A percentile compares a stretch with the other conserved stretches of the same genome.
Evolutionary conservation across 2,888 invertebrate genomes (phyloP).

Genomic region (Anaspis maculata): DNA sequence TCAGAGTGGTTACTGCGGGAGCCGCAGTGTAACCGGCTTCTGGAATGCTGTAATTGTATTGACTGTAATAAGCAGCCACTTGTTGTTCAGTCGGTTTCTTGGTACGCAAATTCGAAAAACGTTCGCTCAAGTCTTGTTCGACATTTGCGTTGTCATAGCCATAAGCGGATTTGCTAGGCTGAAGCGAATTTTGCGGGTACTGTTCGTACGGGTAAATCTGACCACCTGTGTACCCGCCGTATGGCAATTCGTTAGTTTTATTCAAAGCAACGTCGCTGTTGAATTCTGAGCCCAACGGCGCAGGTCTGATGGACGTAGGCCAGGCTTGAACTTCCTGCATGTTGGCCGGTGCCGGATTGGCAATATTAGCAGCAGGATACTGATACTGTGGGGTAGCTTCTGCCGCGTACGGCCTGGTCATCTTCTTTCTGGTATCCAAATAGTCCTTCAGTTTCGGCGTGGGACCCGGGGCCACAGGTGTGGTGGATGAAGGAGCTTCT

Average conservation of each 20-base stretch:
- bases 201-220: constrained; percentile 1
- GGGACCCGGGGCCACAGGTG: constrained; percentile 14
- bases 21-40: not conserved
- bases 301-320: constrained; percentile 58
- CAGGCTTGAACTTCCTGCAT: constrained; percentile 43
- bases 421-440: constrained; percentile 62
- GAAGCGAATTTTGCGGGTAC: constrained; percentile 1
- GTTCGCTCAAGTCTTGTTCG: constrained; percentile 4
- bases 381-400: constrained; percentile 1
- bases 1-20: not conserved
- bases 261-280: constrained; percentile 24
- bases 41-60: no score
- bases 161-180: constrained; percentile 1
- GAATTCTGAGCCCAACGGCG: constrained; percentile 65
- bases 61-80: constrained; percentile 6
- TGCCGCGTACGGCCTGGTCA: not conserved
- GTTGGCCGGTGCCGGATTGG: not conserved
- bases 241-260: constrained; percentile 4
- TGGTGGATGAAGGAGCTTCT: constrained; percentile 21
- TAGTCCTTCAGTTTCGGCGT: constrained; percentile 82
- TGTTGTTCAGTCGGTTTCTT: not conserved
- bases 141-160: constrained; percentile 2
- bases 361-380: not conserved
- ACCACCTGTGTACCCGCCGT: not conserved
- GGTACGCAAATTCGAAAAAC: constrained; percentile 1